Evolutionary conservation across 2,888 invertebrate species (phyloP).

Genomic region (Chrysodeixis includens): DNA sequence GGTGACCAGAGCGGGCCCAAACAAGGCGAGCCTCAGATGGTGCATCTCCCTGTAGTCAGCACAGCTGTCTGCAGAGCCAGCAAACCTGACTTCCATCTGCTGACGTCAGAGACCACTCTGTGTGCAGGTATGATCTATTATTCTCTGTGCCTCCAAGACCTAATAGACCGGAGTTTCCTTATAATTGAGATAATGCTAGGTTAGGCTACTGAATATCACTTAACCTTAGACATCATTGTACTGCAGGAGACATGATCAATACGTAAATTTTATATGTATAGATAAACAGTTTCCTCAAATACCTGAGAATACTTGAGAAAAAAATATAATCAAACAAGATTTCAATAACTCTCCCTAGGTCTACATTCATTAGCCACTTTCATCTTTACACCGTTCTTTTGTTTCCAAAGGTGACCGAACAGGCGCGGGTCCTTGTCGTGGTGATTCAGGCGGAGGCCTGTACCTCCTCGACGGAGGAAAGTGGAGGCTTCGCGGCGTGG

Average conservation of each 20-base stretch:
- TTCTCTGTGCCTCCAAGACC: neutral
- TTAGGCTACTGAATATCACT: no score
- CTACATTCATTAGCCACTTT: no score
- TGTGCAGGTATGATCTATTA: conserved; percentile 87
- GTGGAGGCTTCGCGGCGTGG: conserved; percentile 86
- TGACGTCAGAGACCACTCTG: conserved; percentile 88
- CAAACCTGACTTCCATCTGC: conserved; percentile 80
- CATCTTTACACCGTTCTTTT: conserved; percentile 12
- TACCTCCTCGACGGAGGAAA: conserved; percentile 77
- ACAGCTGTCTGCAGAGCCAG: conserved; percentile 88
- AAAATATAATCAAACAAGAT: no score
- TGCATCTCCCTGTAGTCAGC: conserved; percentile 87
- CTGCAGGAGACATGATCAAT: no score
- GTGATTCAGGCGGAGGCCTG: conserved; percentile 90
- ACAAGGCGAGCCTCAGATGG: conserved; percentile 86
- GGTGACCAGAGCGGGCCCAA: conserved; percentile 82
- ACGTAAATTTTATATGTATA: no score
- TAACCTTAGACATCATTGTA: no score
- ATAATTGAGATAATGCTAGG: no score
- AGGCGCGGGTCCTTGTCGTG: conserved; percentile 88
- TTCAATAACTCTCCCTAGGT: no score
- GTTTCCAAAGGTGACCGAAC: conserved; percentile 82
- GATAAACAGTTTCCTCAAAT: no score
- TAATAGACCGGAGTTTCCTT: no score
- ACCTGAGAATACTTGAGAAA: no score